Base-by-base conservation (phyloP, 1,140 invertebrate species). In the Pseudomyrmex gracilis region DNA sequence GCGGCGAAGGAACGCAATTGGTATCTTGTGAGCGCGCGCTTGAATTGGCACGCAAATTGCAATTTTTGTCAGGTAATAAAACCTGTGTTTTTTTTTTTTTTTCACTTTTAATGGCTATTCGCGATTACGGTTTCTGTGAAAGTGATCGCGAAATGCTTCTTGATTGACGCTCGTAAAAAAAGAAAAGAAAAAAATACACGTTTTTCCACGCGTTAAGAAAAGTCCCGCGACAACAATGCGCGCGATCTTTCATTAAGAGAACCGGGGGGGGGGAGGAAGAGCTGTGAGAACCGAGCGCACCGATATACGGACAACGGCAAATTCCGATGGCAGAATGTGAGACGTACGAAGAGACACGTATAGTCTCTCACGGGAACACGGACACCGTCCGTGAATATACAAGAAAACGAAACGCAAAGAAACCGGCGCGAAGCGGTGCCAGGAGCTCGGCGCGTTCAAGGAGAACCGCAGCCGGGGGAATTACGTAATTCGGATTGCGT, bases 401-500 rank as follows among this genome's bases (percentile, higher is more conserved):
- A 82, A 78, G 68, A 61, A 71, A 88, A 89, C 55, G 68, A 88
- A 80, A 84, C 66, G 78, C 70, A 70, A 73, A 63, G 85, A 77
- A 90, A 78, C 85, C 58, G 80, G 74, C 78, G 74, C 73, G 60
- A 58, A 60, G 58, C 78, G 76, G 85, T 86, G 64, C 82, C 87
- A 87, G 84, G 84, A 88, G 82, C 77, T 74, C 10, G 20, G 83
- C 78, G 85, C 82, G 82, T 89, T 91, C 90, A 92, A 91, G 91
- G 90, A 89, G 86, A 90, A 89, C 85, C 87, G 61, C 85, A 88
- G 83, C 61, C 73, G 34, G 24, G 66, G 15, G 77, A 78, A 86
- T 90, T 90, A 89, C 90, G 88, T 90, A 91, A 91, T 89, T 71
- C 74, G 47, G 84, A 64, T 85, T 90, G 73, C 88, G 87, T 83